Percentiles rank a stretch among this genome's conserved stretches.
phyloP scores from a whole-genome alignment of 2,888 invertebrate species.

The Adela reaumurella region DNA sequence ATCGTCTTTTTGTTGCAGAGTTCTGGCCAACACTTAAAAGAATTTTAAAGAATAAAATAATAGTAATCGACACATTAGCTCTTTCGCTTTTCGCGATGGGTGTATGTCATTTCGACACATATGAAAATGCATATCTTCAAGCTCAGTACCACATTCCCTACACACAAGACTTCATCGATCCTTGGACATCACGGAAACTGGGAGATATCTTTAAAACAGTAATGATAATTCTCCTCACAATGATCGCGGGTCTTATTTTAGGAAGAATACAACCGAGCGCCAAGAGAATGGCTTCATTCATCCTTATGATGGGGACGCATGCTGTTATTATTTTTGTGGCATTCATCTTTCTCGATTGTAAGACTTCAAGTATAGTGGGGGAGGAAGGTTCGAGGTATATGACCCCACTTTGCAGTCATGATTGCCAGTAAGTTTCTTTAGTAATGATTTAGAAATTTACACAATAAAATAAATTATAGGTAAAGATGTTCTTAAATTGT shows the following conservation, averaged over 20 bases:
- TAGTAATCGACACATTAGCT: constrained; percentile 48
- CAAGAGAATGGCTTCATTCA: constrained; percentile 45
- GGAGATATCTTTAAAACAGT: constrained; percentile 55
- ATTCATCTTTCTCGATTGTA: constrained; percentile 40
- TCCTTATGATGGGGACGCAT: constrained; percentile 33
- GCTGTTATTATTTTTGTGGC: constrained; percentile 39
- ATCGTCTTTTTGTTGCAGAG: constrained; percentile 14
- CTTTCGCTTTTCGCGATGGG: constrained; percentile 49
- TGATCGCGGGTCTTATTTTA: constrained; percentile 52
- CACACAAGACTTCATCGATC: constrained; percentile 48
- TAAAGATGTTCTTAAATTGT: too few relatives aligned
- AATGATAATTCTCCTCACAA: constrained; percentile 43
- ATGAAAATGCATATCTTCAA: constrained; percentile 56
- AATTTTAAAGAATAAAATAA: constrained; percentile 50
- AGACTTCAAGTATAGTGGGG: constrained; percentile 40
- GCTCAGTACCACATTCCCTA: constrained; percentile 54
- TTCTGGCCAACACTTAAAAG: constrained; percentile 46
- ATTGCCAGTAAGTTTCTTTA: constrained; percentile 41
- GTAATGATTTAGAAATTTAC: too few relatives aligned
- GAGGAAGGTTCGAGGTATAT: constrained; percentile 33
- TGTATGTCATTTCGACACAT: constrained; percentile 46
- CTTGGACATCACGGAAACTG: constrained; percentile 46
- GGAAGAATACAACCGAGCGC: constrained; percentile 46
- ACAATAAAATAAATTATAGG: too few relatives aligned
- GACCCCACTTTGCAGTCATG: constrained; percentile 48